Evolutionary conservation across 30 jellyfish, hydroid and myxozoan species (phyloP).

Genomic region (Hydractinia echinata): DNA sequence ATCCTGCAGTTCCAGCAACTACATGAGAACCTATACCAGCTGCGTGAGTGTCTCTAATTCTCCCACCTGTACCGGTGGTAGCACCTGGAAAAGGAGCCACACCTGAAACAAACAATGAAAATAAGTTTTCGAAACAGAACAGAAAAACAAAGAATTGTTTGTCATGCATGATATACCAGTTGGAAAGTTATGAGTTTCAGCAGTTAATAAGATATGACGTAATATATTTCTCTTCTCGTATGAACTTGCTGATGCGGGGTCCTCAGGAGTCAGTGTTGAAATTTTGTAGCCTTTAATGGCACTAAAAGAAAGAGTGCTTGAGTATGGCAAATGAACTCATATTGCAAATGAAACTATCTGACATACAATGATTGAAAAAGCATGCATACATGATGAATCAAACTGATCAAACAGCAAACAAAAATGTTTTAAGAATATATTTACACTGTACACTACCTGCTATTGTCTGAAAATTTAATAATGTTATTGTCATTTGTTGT

Average conservation of each 20-base stretch:
- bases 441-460: slow-evolving; percentile 56
- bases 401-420: too few relatives aligned
- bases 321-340: not conserved
- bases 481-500: slow-evolving; percentile 56
- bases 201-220: slow-evolving; percentile 77
- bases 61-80: slow-evolving; percentile 93
- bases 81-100: slow-evolving; percentile 99
- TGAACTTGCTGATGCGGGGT: slow-evolving; percentile 53
- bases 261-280: slow-evolving; percentile 34
- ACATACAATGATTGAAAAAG: not conserved
- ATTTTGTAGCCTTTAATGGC: slow-evolving; percentile 68
- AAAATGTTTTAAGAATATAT: too few relatives aligned
- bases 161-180: slow-evolving; percentile 49
- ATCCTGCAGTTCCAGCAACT: slow-evolving; percentile 90
- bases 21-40: slow-evolving; percentile 88
- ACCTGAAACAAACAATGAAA: slow-evolving; percentile 32
- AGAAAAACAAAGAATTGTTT: not conserved
- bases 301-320: slow-evolving; percentile 31
- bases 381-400: too few relatives aligned
- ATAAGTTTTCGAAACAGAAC: not conserved
- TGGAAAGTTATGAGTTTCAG: slow-evolving; percentile 94
- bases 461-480: slow-evolving; percentile 78
- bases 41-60: slow-evolving; percentile 88
- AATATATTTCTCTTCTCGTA: slow-evolving; percentile 35
- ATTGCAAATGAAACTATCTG: not conserved